Percentiles rank a stretch among this genome's conserved stretches.
Evolutionary conservation across 2,888 invertebrate species (phyloP).

Genomic region (Himalopsyche tibetana): DNA sequence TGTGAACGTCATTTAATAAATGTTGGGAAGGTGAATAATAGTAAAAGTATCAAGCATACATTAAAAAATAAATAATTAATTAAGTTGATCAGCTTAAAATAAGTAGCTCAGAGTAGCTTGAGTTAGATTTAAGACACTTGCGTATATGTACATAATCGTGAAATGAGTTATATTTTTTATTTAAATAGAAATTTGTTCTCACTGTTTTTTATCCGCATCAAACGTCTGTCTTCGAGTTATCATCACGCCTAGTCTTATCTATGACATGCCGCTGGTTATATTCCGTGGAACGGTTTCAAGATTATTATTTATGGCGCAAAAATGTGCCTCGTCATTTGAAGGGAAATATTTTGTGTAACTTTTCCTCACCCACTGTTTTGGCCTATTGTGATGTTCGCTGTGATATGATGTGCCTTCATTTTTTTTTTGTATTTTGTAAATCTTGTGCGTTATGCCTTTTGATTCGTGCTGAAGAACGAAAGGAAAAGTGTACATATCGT

Average conservation of each 20-base stretch:
- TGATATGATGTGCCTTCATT: constrained; percentile 28
- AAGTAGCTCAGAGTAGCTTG: too few species aligned
- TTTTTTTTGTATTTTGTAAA: constrained; percentile 1
- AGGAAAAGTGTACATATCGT: neutral
- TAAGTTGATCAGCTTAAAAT: too few species aligned
- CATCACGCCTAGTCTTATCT: constrained; percentile 42
- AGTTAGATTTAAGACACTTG: too few species aligned
- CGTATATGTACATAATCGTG: too few species aligned
- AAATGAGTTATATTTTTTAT: too few species aligned
- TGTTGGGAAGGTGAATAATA: too few species aligned
- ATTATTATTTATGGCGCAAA: constrained; percentile 45
- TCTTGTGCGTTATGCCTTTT: constrained; percentile 28
- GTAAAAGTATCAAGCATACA: too few species aligned
- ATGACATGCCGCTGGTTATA: constrained; percentile 41
- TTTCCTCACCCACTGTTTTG: constrained; percentile 62
- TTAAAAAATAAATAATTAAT: too few species aligned
- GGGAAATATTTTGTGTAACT: constrained; percentile 61
- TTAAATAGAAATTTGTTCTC: neutral
- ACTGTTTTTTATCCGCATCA: neutral
- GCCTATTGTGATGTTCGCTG: constrained; percentile 50
- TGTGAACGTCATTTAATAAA: too few species aligned
- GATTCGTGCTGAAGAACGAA: constrained; percentile 6
- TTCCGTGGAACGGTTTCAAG: constrained; percentile 18
- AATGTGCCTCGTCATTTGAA: constrained; percentile 57
- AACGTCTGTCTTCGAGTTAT: constrained; percentile 34